Percentiles rank a stretch among this genome's conserved stretches.
phyloP scores from a whole-genome alignment of 1,140 invertebrate species.

The Drosophila ambigua region DNA sequence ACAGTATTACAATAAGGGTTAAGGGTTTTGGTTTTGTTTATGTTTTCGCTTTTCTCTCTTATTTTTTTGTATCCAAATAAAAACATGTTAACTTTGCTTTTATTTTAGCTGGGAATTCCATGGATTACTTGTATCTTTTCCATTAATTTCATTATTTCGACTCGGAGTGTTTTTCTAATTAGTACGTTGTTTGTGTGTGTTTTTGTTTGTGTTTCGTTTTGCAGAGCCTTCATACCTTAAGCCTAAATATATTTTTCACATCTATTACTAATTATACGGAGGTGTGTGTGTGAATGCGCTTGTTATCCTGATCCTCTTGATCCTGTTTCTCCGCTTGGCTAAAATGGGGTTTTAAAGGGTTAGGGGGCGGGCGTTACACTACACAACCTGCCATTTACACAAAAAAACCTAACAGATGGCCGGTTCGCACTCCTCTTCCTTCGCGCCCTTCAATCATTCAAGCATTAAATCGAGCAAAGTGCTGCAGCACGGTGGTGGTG shows the following conservation, averaged over 20 bases:
- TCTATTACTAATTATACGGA: slow-evolving; percentile 74
- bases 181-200: slow-evolving; percentile 31
- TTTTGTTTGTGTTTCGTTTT: slow-evolving; percentile 34
- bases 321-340: slow-evolving; percentile 36
- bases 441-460: slow-evolving; percentile 11
- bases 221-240: slow-evolving; percentile 70
- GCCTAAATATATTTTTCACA: slow-evolving; percentile 70
- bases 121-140: slow-evolving; percentile 55
- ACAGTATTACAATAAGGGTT: slow-evolving; percentile 53
- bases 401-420: slow-evolving; percentile 53
- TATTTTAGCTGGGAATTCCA: slow-evolving; percentile 67
- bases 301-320: slow-evolving; percentile 27
- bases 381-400: slow-evolving; percentile 52
- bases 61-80: slow-evolving; percentile 56
- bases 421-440: slow-evolving; percentile 28
- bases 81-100: slow-evolving; percentile 62
- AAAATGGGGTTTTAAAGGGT: slow-evolving; percentile 1
- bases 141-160: slow-evolving; percentile 51
- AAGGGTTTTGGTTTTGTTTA: too few species aligned
- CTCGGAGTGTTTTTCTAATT: slow-evolving; percentile 45
- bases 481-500: slow-evolving; percentile 43
- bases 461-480: slow-evolving; percentile 29
- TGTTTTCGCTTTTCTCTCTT: slow-evolving; percentile 12
- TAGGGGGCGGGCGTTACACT: too few species aligned
- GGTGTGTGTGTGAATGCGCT: slow-evolving; percentile 46